Evolutionary conservation across 1,140 invertebrate genomes (phyloP), one percentile per base, ranked within the genome.

Genomic region (Zaprionus ghesquierei): DNA sequence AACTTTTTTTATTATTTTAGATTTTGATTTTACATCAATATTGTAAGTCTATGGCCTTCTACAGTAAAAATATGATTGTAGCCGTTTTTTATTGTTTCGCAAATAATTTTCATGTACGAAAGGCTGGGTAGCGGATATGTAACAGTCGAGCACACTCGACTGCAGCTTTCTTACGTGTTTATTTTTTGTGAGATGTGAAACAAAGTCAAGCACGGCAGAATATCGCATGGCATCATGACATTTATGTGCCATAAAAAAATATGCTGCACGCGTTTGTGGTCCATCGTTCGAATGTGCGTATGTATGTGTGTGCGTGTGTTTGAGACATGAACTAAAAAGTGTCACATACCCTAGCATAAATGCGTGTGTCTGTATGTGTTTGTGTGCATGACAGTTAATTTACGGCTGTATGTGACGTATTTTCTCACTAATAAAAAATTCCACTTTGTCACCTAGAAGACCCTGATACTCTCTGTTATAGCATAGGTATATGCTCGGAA

Each of bases 161-260:
- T n/a, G n/a, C n/a, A n/a, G n/a, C n/a, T n/a, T n/a, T n/a, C n/a
- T n/a, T n/a, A n/a, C n/a, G n/a, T n/a, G n/a, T n/a, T n/a, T n/a
- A n/a, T n/a, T n/a, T n/a, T 41, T 6, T 15, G 3, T 41, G 35
- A 15, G 35, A 15, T 41, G n/a, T 18, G 35, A 8, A 41, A 41
- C 35, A 6, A 15, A 41, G 35, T 41, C 35, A 51, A 31, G 15
- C 8, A 60, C 15, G 56, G 50, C 51, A 82, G 56, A 82, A 79
- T 77, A 49, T 73, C 79, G 82, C 79, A 87, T 77, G 73, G 55
- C 75, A 87, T 84, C 81, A 89, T 87, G 82, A 77, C 84, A 87
- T 87, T 87, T 80, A 89, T 87, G 84, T 68, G 73, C 79, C 72
- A 89, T 87, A 87, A 87, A 87, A 87, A 87, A 87, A 79, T 87